Evolutionary conservation across 2,888 invertebrate genomes (phyloP).

Genomic region (Leucozona laternaria): DNA sequence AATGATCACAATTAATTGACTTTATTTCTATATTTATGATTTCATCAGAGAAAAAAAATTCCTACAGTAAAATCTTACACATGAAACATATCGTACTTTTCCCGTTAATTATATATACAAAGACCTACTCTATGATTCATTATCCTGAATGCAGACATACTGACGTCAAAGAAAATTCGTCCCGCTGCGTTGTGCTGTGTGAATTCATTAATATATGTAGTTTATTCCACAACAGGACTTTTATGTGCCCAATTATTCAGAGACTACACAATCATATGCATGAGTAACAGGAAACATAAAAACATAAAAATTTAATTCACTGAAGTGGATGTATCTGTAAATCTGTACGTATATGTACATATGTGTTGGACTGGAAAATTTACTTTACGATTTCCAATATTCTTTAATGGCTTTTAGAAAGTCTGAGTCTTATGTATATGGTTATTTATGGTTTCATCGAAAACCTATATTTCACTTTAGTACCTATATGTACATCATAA

Average conservation of each 20-base stretch:
- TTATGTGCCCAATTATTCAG: background rate
- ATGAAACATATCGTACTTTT: background rate
- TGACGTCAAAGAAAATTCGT: background rate
- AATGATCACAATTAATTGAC: too few relatives aligned
- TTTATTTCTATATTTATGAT: too few relatives aligned
- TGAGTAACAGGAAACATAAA: background rate
- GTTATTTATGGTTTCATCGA: background rate
- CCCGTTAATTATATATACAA: background rate
- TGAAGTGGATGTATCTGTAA: background rate
- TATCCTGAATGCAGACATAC: background rate
- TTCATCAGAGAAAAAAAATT: background rate
- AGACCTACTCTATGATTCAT: slow-evolving; percentile 2
- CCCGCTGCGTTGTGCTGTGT: background rate
- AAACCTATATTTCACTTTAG: background rate
- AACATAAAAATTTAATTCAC: too few relatives aligned
- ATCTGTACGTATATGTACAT: background rate
- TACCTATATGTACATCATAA: too few relatives aligned
- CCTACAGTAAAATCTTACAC: background rate
- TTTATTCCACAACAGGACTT: background rate
- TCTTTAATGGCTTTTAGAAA: slow-evolving; percentile 1
- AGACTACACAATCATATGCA: background rate
- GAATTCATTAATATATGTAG: background rate
- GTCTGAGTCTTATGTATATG: background rate
- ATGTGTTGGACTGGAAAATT: background rate
- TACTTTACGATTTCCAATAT: slow-evolving; percentile 1